phyloP scores from a whole-genome alignment of 2,888 invertebrate species.

The Geotrupes spiniger region DNA sequence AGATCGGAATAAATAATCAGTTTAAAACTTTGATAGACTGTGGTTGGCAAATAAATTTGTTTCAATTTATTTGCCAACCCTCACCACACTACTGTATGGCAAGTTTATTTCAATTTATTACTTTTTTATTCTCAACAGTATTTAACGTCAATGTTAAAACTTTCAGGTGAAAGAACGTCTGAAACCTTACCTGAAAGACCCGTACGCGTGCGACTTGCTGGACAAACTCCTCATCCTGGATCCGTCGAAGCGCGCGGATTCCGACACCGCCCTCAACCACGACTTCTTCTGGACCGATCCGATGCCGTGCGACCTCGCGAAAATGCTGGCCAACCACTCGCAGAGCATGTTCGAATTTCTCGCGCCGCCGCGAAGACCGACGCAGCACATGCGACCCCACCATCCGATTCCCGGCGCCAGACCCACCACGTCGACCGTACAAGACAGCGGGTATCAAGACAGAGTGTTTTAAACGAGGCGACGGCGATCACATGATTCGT shows the following conservation, averaged over 20 bases:
- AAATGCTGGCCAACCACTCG: conserved; percentile 88
- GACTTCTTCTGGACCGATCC: conserved; percentile 99
- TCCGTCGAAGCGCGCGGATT: conserved; percentile 83
- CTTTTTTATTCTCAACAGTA: no score
- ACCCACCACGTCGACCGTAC: conserved; percentile 52
- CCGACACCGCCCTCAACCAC: conserved; percentile 92
- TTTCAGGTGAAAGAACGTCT: conserved; percentile 71
- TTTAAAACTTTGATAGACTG: no score
- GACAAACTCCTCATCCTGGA: conserved; percentile 90
- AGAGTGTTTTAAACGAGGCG: conserved; percentile 71
- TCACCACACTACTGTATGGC: no score
- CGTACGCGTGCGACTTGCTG: conserved; percentile 87
- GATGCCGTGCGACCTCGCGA: conserved; percentile 86
- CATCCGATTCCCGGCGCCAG: conserved; percentile 55
- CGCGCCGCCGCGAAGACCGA: conserved; percentile 70
- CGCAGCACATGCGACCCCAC: conserved; percentile 64
- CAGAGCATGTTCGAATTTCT: conserved; percentile 95
- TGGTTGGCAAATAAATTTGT: no score
- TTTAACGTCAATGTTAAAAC: neutral
- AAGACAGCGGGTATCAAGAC: conserved; percentile 83
- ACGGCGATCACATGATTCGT: no score
- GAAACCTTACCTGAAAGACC: conserved; percentile 87
- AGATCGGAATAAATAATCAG: no score
- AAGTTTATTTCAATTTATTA: no score
- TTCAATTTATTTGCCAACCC: no score